Evolutionary conservation across 1,140 invertebrate species (phyloP).

Genomic region (Drosophila setifemur): DNA sequence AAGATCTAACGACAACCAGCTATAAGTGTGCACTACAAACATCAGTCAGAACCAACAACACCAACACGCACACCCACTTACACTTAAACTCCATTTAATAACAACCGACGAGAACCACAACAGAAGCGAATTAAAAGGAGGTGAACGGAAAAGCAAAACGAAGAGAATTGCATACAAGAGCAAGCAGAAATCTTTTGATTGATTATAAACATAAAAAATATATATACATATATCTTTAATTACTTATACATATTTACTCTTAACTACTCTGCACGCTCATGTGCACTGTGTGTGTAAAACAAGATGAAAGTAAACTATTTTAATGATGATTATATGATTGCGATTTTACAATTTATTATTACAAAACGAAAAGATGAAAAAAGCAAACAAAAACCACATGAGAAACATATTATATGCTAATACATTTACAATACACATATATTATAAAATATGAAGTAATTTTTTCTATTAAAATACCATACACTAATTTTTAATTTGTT

Average conservation of each 20-base stretch:
- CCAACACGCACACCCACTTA: slow-evolving; percentile 40
- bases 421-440: slow-evolving; percentile 73
- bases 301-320: slow-evolving; percentile 67
- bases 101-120: slow-evolving; percentile 37
- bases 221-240: slow-evolving; percentile 52
- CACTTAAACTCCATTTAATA: slow-evolving; percentile 27
- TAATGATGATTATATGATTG: slow-evolving; percentile 68
- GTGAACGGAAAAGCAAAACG: slow-evolving; percentile 1
- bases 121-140: slow-evolving; percentile 5
- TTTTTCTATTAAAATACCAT: slow-evolving; percentile 71
- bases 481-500: slow-evolving; percentile 79
- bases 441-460: slow-evolving; percentile 71
- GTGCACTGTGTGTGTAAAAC: slow-evolving; percentile 56
- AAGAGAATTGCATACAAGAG: slow-evolving; percentile 47
- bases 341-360: slow-evolving; percentile 79
- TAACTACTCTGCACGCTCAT: slow-evolving; percentile 55
- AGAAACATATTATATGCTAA: slow-evolving; percentile 70
- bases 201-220: slow-evolving; percentile 71
- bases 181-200: slow-evolving; percentile 55
- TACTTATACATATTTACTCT: slow-evolving; percentile 74
- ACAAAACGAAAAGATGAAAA: slow-evolving; percentile 49
- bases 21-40: slow-evolving; percentile 19
- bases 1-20: slow-evolving; percentile 36
- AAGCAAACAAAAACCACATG: slow-evolving; percentile 33
- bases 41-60: slow-evolving; percentile 24